These are phyloP conservation scores for Nyctibius grandis DNA, from an alignment of 2,797 vertebrate genomes.

Conservation along the genomic window DNA sequence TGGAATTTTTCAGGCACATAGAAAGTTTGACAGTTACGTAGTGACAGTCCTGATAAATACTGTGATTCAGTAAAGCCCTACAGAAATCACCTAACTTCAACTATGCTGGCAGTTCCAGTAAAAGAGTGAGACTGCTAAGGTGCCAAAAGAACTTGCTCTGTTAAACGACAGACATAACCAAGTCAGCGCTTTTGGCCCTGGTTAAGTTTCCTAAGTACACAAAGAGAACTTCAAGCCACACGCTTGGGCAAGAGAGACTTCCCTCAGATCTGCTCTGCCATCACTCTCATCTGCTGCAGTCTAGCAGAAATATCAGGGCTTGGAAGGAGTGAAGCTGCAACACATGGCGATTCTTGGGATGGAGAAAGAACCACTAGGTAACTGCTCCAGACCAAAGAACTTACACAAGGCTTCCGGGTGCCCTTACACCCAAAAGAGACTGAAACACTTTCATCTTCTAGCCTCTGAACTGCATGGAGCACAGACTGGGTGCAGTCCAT, in stretches of 20 bases:
- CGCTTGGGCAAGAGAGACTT: background rate
- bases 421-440: background rate
- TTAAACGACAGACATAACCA: background rate
- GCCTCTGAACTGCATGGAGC: background rate
- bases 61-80: background rate
- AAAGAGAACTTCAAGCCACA: background rate
- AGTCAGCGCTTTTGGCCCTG: background rate
- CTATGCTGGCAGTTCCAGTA: background rate
- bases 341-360: background rate
- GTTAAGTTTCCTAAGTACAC: background rate
- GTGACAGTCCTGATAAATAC: slow-evolving; percentile 27
- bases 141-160: background rate
- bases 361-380: background rate
- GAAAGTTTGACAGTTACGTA: background rate
- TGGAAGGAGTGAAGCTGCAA: background rate
- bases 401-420: background rate
- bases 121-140: background rate
- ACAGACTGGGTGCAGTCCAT: background rate
- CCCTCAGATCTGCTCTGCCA: background rate
- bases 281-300: background rate
- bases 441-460: background rate
- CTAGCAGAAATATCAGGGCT: background rate
- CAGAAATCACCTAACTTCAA: background rate
- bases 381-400: background rate
- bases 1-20: background rate